Evolutionary conservation across 2,113 vertebrate species (phyloP).

Genomic region (Nesospiza acunhae): DNA sequence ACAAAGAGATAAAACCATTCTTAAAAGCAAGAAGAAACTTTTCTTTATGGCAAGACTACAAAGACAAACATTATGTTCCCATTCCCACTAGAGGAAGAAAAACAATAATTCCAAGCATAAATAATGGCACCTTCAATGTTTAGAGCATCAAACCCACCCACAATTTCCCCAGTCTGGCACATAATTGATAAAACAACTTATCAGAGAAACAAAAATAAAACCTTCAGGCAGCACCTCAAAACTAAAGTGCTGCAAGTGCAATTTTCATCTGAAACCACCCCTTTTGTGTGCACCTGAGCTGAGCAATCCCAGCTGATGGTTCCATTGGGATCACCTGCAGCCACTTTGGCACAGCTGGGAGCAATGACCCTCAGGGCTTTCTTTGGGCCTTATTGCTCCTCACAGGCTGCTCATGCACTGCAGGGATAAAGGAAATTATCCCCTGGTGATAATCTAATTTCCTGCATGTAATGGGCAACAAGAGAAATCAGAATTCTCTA

Average conservation of each 20-base stretch:
- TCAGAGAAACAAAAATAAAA: background rate
- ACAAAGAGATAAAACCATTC: background rate
- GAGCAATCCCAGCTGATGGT: background rate
- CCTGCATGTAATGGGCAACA: background rate
- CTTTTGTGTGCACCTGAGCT: background rate
- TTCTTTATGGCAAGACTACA: background rate
- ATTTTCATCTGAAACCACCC: fast-evolving
- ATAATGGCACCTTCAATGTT: fast-evolving
- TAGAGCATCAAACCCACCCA: background rate
- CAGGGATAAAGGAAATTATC: background rate
- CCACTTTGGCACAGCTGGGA: background rate
- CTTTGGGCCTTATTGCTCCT: fast-evolving
- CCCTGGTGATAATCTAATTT: background rate
- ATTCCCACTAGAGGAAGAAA: background rate
- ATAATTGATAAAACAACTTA: background rate
- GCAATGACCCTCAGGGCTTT: background rate
- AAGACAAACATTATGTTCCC: fast-evolving
- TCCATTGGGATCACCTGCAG: background rate
- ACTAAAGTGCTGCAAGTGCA: fast-evolving
- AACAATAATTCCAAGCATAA: background rate
- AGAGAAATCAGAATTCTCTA: background rate
- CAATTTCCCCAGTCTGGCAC: fast-evolving
- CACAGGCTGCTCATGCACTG: fast-evolving
- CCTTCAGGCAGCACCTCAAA: fast-evolving
- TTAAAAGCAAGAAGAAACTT: background rate